Evolutionary conservation across 2,797 vertebrate genomes (phyloP), one percentile per base, ranked within the genome.

Genomic region (Eupleurogrammus muticus): DNA sequence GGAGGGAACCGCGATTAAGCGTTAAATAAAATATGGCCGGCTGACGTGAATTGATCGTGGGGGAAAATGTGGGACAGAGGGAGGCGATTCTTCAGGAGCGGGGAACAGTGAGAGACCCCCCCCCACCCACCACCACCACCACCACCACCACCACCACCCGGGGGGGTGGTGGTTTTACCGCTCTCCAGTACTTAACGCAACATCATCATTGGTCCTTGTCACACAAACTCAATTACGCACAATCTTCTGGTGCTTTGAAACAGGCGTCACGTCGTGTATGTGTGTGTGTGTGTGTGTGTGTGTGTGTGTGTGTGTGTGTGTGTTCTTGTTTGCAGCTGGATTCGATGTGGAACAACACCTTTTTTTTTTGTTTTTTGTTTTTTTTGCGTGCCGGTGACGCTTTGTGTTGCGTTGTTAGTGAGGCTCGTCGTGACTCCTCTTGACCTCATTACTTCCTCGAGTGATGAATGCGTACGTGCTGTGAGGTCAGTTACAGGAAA

Each of bases 21-120:
- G 82, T 88, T 93, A 84, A 93, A 94, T 93, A 92, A 93, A 93
- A 92, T 85, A 94, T 92, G 82, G 75, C 82, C 70, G 36, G 66
- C 75, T 85, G 91, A 90, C 78, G 19, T 85, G 81, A 88, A 94
- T 90, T 90, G 88, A 92, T 92, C 83, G 80, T 65, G 5, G 70
- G 67, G 75, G n/a, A n/a, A 87, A 83, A 83, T 85, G 80, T 85
- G 80, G 73, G 75, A 75, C 70, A 83, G 69, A 54, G 82, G 69
- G 73, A 77, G 80, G 87, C 79, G 86, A 93, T 93, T 90, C 83
- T 90, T 93, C 90, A 92, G 80, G 70, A 74, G 67, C 46, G 55
- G 80, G 73, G 44, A 47, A 55, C 71, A 62, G 71, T 61, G 70
- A 88, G 86, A 87, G 83, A 83, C 74, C 81, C 84, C 84, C 80